Percentiles rank a stretch among this genome's conserved stretches.
Evolutionary conservation across 2,797 vertebrate genomes (phyloP).

Genomic region (Rhinichthys osculus): DNA sequence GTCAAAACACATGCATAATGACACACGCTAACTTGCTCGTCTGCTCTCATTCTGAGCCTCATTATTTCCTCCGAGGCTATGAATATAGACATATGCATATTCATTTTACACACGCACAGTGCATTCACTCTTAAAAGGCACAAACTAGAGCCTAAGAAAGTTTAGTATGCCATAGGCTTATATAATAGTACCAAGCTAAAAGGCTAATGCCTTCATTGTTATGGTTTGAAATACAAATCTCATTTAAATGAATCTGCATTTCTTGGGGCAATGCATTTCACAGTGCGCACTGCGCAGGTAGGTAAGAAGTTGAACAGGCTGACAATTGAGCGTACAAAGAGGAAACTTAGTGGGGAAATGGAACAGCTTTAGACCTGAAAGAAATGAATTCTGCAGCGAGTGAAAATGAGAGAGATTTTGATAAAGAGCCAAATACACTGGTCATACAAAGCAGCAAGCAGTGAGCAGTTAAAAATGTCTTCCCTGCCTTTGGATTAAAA

Average conservation of each 20-base stretch:
- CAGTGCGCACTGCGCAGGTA: slow-evolving; percentile 31
- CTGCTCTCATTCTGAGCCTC: slow-evolving; percentile 24
- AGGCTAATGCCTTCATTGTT: slow-evolving; percentile 41
- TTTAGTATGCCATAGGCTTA: slow-evolving; percentile 7
- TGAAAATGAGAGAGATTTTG: slow-evolving; percentile 16
- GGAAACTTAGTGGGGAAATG: slow-evolving; percentile 21
- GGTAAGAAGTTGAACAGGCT: slow-evolving; percentile 25
- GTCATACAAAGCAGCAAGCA: slow-evolving; percentile 8
- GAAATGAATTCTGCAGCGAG: slow-evolving; percentile 15
- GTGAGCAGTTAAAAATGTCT: slow-evolving; percentile 35
- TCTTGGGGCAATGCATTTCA: slow-evolving; percentile 39
- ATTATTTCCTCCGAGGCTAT: slow-evolving; percentile 16
- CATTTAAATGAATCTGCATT: slow-evolving; percentile 51
- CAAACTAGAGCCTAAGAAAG: neutral
- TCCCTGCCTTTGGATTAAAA: slow-evolving; percentile 33
- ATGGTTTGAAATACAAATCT: slow-evolving; percentile 42
- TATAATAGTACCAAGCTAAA: slow-evolving; percentile 33
- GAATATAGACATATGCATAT: slow-evolving; percentile 42
- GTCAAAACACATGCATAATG: slow-evolving; percentile 27
- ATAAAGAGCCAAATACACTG: slow-evolving; percentile 19
- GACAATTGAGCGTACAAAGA: slow-evolving; percentile 37
- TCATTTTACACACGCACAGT: neutral
- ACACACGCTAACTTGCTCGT: neutral
- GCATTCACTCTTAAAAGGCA: neutral
- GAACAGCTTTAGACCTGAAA: slow-evolving; percentile 15